Base-by-base conservation (phyloP, 2,888 invertebrate species). In the Tipula helvola region DNA sequence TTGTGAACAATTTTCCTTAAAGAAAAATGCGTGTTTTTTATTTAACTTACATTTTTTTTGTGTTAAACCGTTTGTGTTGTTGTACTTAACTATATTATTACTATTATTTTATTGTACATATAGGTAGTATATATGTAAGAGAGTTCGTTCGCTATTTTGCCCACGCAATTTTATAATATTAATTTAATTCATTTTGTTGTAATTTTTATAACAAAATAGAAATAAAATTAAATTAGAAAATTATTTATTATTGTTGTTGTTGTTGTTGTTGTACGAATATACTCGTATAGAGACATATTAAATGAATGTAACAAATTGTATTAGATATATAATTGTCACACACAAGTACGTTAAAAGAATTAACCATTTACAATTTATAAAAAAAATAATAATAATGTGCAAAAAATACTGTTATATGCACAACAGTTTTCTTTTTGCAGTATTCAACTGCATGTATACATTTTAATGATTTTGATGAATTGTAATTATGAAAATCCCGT, bases 111-210 rank as follows among this genome's bases (percentile, higher is more conserved):
- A 57, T 16, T 57, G 52, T 57, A 57, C 16, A 39, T 3, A 3
- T 39, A 39, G n/a, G n/a, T 39, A 39, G 39, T 39, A 39, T 39
- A 39, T 39, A 39, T 39, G 12, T 52, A 71, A 28, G 28, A 71
- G 71, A 71, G 71, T 71, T 71, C 71, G 71, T 71, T 71, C 71
- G 71, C 71, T 71, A 71, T 71, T 71, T 71, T 71, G 28, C 71
- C 71, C 71, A 71, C 71, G 71, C 71, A 71, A 71, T 71, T 71
- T 28, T 71, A 71, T 28, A 71, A 71, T 71, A 71, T 71, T 71
- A 71, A 71, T 71, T 71, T 71, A 71, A 71, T 71, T 71, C 71
- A 71, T 71, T 71, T 71, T 71, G 71, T 71, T 71, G 71, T 71
- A 71, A 71, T 71, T 71, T 28, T 71, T 71, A 28, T 71, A 71